These are phyloP conservation scores for Chloroclystis v-ata DNA, from an alignment of 2,888 invertebrate species.

Conservation along the genomic window DNA sequence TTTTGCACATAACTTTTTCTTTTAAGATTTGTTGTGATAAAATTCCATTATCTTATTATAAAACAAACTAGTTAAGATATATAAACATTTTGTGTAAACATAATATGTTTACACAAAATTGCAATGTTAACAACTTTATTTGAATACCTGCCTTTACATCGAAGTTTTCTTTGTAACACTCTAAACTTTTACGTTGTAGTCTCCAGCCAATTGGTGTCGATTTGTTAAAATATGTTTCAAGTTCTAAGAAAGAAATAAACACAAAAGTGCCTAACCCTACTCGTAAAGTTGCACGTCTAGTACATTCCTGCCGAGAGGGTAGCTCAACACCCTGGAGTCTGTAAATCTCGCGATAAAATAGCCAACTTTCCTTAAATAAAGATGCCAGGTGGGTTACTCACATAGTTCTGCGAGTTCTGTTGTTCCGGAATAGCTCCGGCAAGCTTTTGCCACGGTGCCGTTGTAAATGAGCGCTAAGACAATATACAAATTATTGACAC, in stretches of 20 bases:
- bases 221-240: slow-evolving; percentile 18
- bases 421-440: neutral
- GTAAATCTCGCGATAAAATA: slow-evolving; percentile 21
- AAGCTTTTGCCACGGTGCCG: neutral
- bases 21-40: no score
- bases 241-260: slow-evolving; percentile 21
- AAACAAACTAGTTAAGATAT: no score
- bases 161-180: neutral
- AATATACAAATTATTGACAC: no score
- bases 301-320: slow-evolving; percentile 17
- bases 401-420: neutral
- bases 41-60: no score
- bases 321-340: slow-evolving; percentile 16
- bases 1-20: no score
- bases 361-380: slow-evolving; percentile 14
- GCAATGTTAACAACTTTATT: no score
- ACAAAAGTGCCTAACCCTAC: slow-evolving; percentile 20
- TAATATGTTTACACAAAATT: no score
- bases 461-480: no score
- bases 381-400: neutral
- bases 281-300: slow-evolving; percentile 20
- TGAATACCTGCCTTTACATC: neutral
- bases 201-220: slow-evolving; percentile 13
- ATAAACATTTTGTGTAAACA: neutral
- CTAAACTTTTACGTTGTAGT: neutral